These are phyloP conservation scores for Lasioglossum villosulum DNA, from an alignment of 2,888 invertebrate genomes.

Conservation along the genomic window DNA sequence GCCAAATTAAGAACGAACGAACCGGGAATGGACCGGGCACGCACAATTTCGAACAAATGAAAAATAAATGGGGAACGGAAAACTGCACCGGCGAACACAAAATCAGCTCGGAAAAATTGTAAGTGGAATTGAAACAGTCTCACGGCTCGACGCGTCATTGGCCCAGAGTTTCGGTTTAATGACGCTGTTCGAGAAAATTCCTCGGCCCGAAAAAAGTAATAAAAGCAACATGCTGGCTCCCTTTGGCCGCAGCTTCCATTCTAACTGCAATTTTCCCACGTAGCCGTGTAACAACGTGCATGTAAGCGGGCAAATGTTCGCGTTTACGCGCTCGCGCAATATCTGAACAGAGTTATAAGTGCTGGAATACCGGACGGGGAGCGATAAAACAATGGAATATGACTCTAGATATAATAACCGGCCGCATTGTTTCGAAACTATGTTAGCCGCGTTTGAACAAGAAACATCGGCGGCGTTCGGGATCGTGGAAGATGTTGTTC, in stretches of 20 bases:
- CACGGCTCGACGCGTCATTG: conserved; percentile 3
- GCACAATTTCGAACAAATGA: background rate
- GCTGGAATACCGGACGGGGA: conserved; percentile 24
- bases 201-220: conserved; percentile 15
- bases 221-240: background rate
- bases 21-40: background rate
- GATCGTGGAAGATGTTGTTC: background rate
- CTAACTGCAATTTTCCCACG: conserved; percentile 21
- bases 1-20: background rate
- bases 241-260: background rate
- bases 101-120: background rate
- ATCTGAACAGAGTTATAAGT: conserved; percentile 37
- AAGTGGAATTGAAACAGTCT: background rate
- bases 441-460: conserved; percentile 14
- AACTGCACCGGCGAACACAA: background rate
- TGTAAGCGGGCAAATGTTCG: background rate
- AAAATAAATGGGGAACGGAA: background rate
- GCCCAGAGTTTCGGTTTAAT: conserved; percentile 1
- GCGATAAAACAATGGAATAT: conserved; percentile 29
- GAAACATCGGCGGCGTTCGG: background rate
- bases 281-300: conserved; percentile 31
- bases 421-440: conserved; percentile 26
- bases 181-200: conserved; percentile 8
- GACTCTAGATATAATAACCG: conserved; percentile 34
- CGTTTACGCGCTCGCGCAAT: background rate